Evolutionary conservation across 2,113 vertebrate genomes (phyloP), one percentile per base, ranked within the genome.

Genomic region (Trogon surrucura): DNA sequence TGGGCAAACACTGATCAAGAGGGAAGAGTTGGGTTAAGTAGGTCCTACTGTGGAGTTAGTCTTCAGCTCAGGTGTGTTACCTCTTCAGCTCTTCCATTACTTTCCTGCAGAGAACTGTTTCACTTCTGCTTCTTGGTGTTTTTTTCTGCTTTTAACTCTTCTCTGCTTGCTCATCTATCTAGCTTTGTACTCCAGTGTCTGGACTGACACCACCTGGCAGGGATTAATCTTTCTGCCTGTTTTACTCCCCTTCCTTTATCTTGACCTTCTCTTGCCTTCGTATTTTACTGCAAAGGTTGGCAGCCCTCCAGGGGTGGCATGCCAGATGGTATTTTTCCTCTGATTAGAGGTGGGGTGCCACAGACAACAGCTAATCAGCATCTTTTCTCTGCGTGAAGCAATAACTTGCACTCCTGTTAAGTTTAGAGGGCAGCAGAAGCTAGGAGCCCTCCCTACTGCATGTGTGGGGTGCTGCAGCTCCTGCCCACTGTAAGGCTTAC

Each of bases 301-400:
- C 96, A 96, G 86, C 61, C 57, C 89, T 95, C 93, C 94, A 95
- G 89, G 77, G 83, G 89, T 96, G 91, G 72, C 66, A 16, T 91
- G 95, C 96, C 96, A 97, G 96, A 97, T 97, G 96, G 96, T 87
- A 85, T 92, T 95, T 96, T 74, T 93, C 89, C 38, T 96, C 89
- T 91, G 84, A 79, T 87, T 34, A 75, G 69, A 95, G 77, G 91
- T 97, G 61, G 94, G 91, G 91, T 95, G 94, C 89, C 65, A 34
- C 1, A 95, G 83, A 89, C 93, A 95, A 17, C 91, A 89, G 89
- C 80, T 93, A 71, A 95, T 91, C 94, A 96, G 94, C 91, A 96
- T 94, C 93, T 95, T 92, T 92, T 67, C 91, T 89, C 94, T 71
- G 73, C 30, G 9, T 21, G 91, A 92, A 92, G 91, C 32, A 71